Evolutionary conservation across 2,797 vertebrate species (phyloP).

Genomic region (Podarcis lilfordi): DNA sequence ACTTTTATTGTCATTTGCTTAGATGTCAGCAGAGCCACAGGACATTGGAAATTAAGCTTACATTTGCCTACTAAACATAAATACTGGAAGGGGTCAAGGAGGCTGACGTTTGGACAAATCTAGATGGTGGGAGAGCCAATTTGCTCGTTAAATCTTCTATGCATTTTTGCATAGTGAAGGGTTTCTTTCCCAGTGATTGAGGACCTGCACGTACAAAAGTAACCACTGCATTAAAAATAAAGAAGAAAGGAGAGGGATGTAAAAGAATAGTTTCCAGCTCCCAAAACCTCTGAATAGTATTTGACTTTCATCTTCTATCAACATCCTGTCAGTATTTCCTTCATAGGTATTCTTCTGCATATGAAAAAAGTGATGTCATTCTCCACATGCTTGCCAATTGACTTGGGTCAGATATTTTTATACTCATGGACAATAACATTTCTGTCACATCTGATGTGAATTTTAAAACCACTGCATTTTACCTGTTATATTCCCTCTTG

Average conservation of each 20-base stretch:
- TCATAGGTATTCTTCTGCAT: conserved; percentile 80
- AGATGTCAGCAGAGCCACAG: conserved; percentile 64
- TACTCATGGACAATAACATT: conserved; percentile 32
- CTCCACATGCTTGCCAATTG: conserved; percentile 72
- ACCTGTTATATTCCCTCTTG: not conserved
- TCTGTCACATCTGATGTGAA: conserved; percentile 59
- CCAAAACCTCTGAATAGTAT: conserved; percentile 67
- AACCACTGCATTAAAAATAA: conserved; percentile 42
- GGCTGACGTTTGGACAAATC: conserved; percentile 58
- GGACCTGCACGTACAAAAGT: conserved; percentile 43
- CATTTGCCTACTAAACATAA: conserved; percentile 54
- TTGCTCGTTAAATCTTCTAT: conserved; percentile 52
- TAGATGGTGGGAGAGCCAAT: conserved; percentile 32
- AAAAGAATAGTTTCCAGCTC: conserved; percentile 52
- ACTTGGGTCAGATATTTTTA: conserved; percentile 57
- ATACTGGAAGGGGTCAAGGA: conserved; percentile 64
- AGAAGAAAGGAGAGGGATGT: conserved; percentile 49
- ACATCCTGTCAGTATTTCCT: conserved; percentile 84
- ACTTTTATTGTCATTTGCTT: conserved; percentile 64
- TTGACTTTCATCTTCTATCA: conserved; percentile 82
- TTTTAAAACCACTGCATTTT: conserved; percentile 14
- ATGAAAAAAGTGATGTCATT: conserved; percentile 76
- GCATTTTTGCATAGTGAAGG: conserved; percentile 45
- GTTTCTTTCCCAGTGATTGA: conserved; percentile 48
- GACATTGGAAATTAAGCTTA: conserved; percentile 59